These are phyloP conservation scores for Loripinus fragilis DNA, from an alignment of 2,888 invertebrate species.

Conservation along the genomic window DNA sequence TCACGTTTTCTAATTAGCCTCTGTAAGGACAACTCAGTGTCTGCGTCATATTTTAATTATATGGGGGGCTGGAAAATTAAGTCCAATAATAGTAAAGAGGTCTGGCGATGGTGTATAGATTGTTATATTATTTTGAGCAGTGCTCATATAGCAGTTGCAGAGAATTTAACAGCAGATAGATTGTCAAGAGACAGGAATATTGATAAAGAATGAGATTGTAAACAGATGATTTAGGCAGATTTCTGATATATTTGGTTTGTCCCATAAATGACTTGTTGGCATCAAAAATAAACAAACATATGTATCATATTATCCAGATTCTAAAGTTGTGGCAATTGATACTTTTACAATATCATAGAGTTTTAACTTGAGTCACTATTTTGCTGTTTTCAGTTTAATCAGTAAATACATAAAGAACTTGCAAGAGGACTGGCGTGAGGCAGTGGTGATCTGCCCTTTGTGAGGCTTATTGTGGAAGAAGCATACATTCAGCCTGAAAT, in stretches of 20 bases:
- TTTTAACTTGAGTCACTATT: background rate
- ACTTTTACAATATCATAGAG: background rate
- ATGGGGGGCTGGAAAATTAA: background rate
- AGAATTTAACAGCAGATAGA: background rate
- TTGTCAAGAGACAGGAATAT: background rate
- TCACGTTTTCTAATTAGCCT: background rate
- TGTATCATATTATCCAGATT: background rate
- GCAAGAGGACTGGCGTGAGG: background rate
- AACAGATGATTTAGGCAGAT: background rate
- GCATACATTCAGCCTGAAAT: background rate
- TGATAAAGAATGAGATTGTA: background rate
- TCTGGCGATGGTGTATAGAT: background rate
- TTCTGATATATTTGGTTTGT: background rate
- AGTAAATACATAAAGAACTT: background rate
- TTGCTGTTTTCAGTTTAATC: background rate
- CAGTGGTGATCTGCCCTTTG: background rate
- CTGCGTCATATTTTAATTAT: background rate
- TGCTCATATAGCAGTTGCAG: background rate
- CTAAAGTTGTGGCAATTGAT: background rate
- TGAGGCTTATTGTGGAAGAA: background rate
- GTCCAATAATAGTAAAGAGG: background rate
- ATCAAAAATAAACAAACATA: background rate
- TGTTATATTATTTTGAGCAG: background rate
- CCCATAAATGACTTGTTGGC: background rate
- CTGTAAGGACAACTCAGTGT: background rate